Evolutionary conservation across 2,113 vertebrate genomes (phyloP).

Genomic region (Thalassoma bifasciatum): DNA sequence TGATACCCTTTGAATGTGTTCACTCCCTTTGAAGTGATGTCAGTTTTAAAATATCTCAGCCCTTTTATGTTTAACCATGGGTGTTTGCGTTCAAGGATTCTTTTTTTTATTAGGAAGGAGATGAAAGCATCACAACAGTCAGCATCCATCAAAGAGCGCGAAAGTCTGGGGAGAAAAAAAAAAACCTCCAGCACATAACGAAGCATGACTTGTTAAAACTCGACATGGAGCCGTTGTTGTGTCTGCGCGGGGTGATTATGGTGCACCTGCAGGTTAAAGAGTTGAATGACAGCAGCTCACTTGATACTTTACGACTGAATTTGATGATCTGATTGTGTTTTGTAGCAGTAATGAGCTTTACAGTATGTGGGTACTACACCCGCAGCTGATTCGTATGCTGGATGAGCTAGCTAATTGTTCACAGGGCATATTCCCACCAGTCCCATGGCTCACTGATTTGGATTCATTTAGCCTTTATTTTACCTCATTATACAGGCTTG

Average conservation of each 20-base stretch:
- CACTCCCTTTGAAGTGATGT: constrained; percentile 78
- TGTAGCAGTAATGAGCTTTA: constrained; percentile 74
- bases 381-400: constrained; percentile 71
- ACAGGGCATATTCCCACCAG: constrained; percentile 60
- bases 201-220: constrained; percentile 72
- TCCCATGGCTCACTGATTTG: constrained; percentile 76
- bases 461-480: constrained; percentile 81
- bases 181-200: constrained; percentile 61
- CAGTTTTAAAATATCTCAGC: constrained; percentile 77
- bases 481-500: constrained; percentile 74
- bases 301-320: constrained; percentile 30
- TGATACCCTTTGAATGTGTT: constrained; percentile 78
- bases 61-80: constrained; percentile 78
- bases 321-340: constrained; percentile 71
- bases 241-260: constrained; percentile 48
- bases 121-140: constrained; percentile 74
- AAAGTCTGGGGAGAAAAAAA: constrained; percentile 22
- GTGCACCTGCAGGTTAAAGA: constrained; percentile 49
- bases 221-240: constrained; percentile 38
- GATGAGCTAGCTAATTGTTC: constrained; percentile 75
- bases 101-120: constrained; percentile 24
- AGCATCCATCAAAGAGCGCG: constrained; percentile 63
- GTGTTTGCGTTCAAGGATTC: constrained; percentile 69
- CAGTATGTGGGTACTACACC: constrained; percentile 68
- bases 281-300: constrained; percentile 51